These are phyloP conservation scores for Podarcis lilfordi DNA, from an alignment of 2,797 vertebrate species.

Conservation along the genomic window DNA sequence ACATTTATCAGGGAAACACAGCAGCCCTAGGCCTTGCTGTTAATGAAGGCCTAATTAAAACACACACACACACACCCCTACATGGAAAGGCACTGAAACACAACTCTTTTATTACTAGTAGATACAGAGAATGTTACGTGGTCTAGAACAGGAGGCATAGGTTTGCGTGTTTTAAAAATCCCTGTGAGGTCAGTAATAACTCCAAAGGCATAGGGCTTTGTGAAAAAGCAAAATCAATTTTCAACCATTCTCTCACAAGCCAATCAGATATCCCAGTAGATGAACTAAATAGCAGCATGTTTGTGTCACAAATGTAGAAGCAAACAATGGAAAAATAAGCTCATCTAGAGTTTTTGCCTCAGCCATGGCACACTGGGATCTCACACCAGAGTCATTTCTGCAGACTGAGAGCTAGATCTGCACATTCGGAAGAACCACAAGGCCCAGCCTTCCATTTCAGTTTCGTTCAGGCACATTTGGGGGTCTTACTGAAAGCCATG, in stretches of 20 bases:
- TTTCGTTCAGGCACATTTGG: background rate
- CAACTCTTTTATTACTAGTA: background rate
- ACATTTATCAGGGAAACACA: background rate
- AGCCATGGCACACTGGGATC: background rate
- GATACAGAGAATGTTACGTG: background rate
- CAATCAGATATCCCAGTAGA: slow-evolving; percentile 82
- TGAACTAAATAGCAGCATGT: slow-evolving; percentile 86
- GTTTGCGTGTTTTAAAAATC: background rate
- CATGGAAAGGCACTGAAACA: background rate
- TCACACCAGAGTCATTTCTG: background rate
- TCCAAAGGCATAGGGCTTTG: background rate
- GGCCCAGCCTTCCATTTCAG: too few relatives aligned
- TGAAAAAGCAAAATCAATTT: background rate
- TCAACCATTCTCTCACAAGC: background rate
- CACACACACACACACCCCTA: background rate
- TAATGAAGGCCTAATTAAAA: background rate
- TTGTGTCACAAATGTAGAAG: slow-evolving; percentile 85
- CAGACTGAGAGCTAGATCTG: background rate
- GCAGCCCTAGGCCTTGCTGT: background rate
- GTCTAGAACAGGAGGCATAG: background rate
- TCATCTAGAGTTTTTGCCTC: slow-evolving; percentile 62
- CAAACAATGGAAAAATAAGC: slow-evolving; percentile 81
- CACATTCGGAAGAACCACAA: background rate
- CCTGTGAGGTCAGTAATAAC: too few relatives aligned
- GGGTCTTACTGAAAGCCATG: too few relatives aligned